Conservation (phyloP, 1,140 invertebrate genomes). For the Eumeta japonica region DNA sequence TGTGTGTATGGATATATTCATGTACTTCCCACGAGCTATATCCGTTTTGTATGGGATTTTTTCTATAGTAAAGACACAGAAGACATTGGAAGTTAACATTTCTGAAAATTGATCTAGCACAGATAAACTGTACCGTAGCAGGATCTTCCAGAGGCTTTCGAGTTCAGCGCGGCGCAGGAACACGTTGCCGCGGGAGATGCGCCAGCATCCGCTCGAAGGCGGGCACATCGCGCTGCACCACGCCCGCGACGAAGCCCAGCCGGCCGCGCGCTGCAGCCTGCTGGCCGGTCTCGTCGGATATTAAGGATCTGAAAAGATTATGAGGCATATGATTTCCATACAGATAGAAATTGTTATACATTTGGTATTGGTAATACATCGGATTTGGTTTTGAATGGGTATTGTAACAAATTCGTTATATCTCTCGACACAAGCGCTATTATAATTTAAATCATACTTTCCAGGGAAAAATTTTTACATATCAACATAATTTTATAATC, state of each 20-base stretch:
- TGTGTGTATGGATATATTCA: too few relatives aligned
- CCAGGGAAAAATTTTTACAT: background rate
- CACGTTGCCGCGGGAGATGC: constrained; percentile 89
- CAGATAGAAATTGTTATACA: background rate
- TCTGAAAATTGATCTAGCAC: too few relatives aligned
- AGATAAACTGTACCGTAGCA: too few relatives aligned
- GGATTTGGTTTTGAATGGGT: too few relatives aligned
- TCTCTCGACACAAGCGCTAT: background rate
- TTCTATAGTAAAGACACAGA: constrained; percentile 4
- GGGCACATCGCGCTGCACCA: constrained; percentile 88
- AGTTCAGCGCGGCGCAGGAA: constrained; percentile 90
- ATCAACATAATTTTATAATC: background rate
- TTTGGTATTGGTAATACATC: background rate
- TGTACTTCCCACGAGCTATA: too few relatives aligned
- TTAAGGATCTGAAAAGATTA: constrained; percentile 40
- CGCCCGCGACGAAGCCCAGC: constrained; percentile 83
- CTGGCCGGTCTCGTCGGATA: constrained; percentile 58
- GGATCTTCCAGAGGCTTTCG: constrained; percentile 87
- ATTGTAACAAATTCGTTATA: too few relatives aligned
- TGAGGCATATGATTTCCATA: background rate
- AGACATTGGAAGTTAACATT: constrained; percentile 6
- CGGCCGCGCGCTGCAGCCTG: constrained; percentile 61
- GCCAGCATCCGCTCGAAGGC: constrained; percentile 97
- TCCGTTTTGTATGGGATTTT: too few relatives aligned
- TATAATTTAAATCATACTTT: background rate